Percentiles rank a stretch among this genome's conserved stretches.
These are phyloP conservation scores for Dicaeum eximium DNA, from an alignment of 2,113 vertebrate species.

Conservation along the genomic window DNA sequence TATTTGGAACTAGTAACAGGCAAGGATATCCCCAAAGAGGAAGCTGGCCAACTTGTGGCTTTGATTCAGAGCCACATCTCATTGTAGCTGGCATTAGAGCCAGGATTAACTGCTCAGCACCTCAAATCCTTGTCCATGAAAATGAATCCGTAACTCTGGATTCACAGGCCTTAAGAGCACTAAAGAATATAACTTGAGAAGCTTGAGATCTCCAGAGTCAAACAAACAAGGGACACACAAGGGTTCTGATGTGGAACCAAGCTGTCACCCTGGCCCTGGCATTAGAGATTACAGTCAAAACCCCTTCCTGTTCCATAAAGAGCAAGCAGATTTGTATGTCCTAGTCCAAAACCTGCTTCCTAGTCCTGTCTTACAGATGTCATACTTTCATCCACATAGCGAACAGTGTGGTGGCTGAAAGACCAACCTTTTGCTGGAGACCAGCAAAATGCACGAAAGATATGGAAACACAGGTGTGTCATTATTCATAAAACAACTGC, in stretches of 20 bases:
- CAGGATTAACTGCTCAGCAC: not conserved
- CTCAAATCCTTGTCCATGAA: not conserved
- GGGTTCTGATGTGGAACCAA: not conserved
- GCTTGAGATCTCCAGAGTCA: not conserved
- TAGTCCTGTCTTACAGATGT: not conserved
- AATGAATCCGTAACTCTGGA: not conserved
- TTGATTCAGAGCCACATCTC: not conserved
- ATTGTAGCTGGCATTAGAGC: not conserved
- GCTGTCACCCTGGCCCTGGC: not conserved
- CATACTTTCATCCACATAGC: fast-evolving
- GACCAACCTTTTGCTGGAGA: not conserved
- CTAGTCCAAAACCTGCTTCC: not conserved
- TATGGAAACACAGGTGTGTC: not conserved
- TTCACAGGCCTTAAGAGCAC: not conserved
- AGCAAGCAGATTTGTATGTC: not conserved
- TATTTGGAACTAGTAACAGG: not conserved
- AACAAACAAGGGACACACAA: fast-evolving
- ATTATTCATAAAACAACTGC: not conserved
- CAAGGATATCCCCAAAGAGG: not conserved
- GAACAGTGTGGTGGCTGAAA: not conserved
- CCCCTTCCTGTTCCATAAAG: not conserved
- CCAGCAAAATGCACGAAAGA: not conserved
- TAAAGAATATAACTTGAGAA: not conserved
- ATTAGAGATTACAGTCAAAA: not conserved
- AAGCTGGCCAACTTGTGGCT: not conserved